Evolutionary conservation across 2,113 vertebrate genomes (phyloP).

Genomic region (Tragelaphus strepsiceros): DNA sequence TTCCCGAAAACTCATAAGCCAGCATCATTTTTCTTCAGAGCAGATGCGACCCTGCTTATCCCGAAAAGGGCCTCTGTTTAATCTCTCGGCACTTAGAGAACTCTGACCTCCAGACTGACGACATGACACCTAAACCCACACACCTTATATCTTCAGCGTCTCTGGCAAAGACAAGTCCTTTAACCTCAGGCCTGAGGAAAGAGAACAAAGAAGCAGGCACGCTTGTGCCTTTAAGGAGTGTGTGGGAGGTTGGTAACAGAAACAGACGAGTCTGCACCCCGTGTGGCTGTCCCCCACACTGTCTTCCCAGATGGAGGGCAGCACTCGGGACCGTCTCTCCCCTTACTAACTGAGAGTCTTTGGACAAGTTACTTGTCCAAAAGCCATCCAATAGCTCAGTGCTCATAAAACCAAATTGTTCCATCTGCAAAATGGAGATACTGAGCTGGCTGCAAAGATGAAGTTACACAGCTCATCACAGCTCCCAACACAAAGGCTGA

Average conservation of each 20-base stretch:
- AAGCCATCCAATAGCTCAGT: neutral
- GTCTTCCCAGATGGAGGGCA: neutral
- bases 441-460: neutral
- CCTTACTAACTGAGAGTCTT: neutral
- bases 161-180: neutral
- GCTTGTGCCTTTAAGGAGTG: neutral
- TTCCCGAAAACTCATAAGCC: neutral
- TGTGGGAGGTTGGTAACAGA: fast-evolving
- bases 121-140: neutral
- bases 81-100: neutral
- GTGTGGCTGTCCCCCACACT: neutral
- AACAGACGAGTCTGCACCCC: neutral
- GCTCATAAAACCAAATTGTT: neutral
- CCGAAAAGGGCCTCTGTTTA: neutral
- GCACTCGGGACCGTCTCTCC: neutral
- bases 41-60: neutral
- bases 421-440: neutral
- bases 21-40: neutral
- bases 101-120: neutral
- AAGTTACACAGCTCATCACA: neutral
- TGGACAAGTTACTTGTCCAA: neutral
- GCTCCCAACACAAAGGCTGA: neutral
- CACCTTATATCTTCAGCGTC: neutral
- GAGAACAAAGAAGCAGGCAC: neutral
- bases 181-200: neutral